Evolutionary conservation across 2,113 vertebrate genomes (phyloP), one percentile per base, ranked within the genome.

Genomic region (Ammodramus savannarum): DNA sequence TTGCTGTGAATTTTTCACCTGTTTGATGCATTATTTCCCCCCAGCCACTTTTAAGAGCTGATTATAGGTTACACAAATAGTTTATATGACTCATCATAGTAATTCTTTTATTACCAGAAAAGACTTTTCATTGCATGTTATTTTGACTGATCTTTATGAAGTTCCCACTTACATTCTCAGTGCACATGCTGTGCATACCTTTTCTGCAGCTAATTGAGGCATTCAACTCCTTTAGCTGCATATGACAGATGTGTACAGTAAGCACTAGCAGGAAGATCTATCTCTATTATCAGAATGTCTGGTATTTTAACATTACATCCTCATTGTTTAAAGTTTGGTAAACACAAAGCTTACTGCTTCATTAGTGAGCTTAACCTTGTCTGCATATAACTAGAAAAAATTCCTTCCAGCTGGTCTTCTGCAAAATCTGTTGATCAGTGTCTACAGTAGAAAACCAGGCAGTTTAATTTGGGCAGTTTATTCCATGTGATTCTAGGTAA

Each of bases 101-200:
- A 69, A 51, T 91, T 81, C 22, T 59, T 72, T 38, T 83, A 76
- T 85, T 72, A 61, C 16, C 18, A 58, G 44, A 49, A 61, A 85
- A 44, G 85, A 51, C 77, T 92, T 82, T 87, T 89, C n/a, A 36
- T 90, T 89, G 39, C 15, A 2, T 41, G 15, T 79, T 91, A 41
- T 92, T 96, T 91, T 26, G n/a, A 75, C 75, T 63, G 76, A 85
- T 87, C 69, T 89, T 86, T 66, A 34, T 66, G 26, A 85, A 79
- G 58, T 79, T 95, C 36, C 62, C 71, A 20, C 36, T 39, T 48
- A 13, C 1, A 18, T 59, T 94, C 61, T 87, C 65, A 34, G 77
- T 77, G 69, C n/a, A 51, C 32, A 14, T 4, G 2, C 39, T 68
- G 49, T 61, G 52, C 36, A 15, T 36, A 78, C 38, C 41, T 84